A percentile compares a stretch with the other conserved stretches of the same genome.
phyloP scores from a whole-genome alignment of 2,888 invertebrate species.

The Drosophila kanekoi region DNA sequence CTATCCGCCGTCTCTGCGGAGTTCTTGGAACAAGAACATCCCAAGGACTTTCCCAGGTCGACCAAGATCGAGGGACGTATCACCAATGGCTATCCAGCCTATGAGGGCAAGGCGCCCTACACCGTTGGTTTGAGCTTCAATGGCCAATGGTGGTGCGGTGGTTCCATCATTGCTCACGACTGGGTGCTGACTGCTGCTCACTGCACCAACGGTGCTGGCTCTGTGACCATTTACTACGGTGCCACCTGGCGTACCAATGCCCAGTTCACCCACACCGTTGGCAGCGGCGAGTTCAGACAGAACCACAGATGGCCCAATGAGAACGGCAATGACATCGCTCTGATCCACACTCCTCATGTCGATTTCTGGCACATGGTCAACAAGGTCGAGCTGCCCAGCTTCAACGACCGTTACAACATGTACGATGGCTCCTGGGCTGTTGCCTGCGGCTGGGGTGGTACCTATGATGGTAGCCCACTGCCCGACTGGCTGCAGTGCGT shows the following conservation, averaged over 20 bases:
- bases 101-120: slow-evolving; percentile 70
- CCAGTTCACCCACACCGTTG: slow-evolving; percentile 49
- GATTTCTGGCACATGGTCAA: slow-evolving; percentile 45
- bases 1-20: slow-evolving; percentile 27
- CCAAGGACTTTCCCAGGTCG: slow-evolving; percentile 20
- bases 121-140: slow-evolving; percentile 73
- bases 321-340: slow-evolving; percentile 62
- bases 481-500: slow-evolving; percentile 71
- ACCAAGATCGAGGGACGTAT: slow-evolving; percentile 51
- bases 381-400: slow-evolving; percentile 55
- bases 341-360: slow-evolving; percentile 68
- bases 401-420: slow-evolving; percentile 33
- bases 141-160: slow-evolving; percentile 66
- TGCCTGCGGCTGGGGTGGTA: slow-evolving; percentile 75
- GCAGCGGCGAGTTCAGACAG: slow-evolving; percentile 38
- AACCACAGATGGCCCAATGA: slow-evolving; percentile 40
- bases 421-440: slow-evolving; percentile 42
- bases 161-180: slow-evolving; percentile 60
- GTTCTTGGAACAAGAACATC: slow-evolving; percentile 21
- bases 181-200: slow-evolving; percentile 71
- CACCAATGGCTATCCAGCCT: slow-evolving; percentile 58
- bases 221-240: slow-evolving; percentile 63
- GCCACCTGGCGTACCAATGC: slow-evolving; percentile 66
- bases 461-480: slow-evolving; percentile 69
- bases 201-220: slow-evolving; percentile 31